phyloP scores from a whole-genome alignment of 2,113 vertebrate species.

The Chionis minor region DNA sequence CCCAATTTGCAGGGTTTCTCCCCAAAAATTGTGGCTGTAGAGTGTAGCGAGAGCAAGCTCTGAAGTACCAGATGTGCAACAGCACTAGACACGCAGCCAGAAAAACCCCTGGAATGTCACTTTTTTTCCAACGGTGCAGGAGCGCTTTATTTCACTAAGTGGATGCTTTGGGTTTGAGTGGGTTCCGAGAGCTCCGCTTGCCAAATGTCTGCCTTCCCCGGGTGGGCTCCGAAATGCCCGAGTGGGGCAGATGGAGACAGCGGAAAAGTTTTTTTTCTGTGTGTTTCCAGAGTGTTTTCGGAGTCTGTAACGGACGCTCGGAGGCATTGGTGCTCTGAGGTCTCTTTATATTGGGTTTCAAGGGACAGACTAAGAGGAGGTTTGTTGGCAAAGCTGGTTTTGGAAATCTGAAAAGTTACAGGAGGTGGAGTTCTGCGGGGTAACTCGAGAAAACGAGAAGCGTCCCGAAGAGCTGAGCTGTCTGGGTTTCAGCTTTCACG shows the following conservation, averaged over 20 bases:
- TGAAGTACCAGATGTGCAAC: not conserved
- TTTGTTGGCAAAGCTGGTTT: not conserved
- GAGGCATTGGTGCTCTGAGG: not conserved
- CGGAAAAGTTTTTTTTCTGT: not conserved
- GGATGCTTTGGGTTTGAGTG: not conserved
- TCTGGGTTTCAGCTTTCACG: not conserved
- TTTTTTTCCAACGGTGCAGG: not conserved
- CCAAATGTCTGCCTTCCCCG: not conserved
- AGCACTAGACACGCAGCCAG: not conserved
- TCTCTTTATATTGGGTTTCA: not conserved
- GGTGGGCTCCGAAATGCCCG: not conserved
- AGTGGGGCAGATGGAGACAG: not conserved
- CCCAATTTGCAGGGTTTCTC: not conserved
- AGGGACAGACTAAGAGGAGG: rapidly evolving
- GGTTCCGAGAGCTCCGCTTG: not conserved
- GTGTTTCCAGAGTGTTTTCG: not conserved
- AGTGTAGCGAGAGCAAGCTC: not conserved
- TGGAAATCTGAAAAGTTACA: not conserved
- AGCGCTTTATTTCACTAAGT: not conserved
- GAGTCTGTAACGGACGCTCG: rapidly evolving
- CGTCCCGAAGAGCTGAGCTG: not conserved
- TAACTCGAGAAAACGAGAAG: not conserved
- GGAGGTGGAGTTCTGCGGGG: not conserved
- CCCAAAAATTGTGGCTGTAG: not conserved
- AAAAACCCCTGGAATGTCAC: not conserved